Conservation (phyloP, 2,113 vertebrate species). For the Gobio gobio region DNA sequence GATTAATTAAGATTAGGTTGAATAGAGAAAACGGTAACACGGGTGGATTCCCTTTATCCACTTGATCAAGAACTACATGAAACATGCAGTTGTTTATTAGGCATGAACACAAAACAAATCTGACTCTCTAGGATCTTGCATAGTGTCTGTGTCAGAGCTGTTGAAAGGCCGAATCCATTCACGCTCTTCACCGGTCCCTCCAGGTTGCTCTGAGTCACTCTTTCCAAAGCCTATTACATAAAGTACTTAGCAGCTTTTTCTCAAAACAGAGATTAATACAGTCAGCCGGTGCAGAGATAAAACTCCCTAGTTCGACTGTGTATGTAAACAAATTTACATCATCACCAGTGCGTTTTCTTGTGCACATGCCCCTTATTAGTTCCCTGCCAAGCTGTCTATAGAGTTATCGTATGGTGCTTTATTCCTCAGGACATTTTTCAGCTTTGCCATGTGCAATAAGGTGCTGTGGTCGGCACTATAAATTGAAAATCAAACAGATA, state of each 20-base stretch:
- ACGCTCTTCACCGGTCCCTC: constrained; percentile 27
- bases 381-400: constrained; percentile 1
- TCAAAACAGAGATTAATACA: constrained; percentile 42
- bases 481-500: constrained; percentile 66
- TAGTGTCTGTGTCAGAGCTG: not conserved
- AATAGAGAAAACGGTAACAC: not conserved
- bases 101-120: constrained; percentile 11
- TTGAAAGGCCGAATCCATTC: constrained; percentile 18
- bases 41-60: not conserved
- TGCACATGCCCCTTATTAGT: constrained; percentile 7
- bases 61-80: not conserved
- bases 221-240: constrained; percentile 54
- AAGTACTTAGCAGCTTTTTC: constrained; percentile 45
- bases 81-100: not conserved
- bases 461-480: constrained; percentile 48
- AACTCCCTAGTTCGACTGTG: not conserved
- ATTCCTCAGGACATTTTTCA: constrained; percentile 39
- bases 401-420: constrained; percentile 16
- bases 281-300: constrained; percentile 23
- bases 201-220: constrained; percentile 39
- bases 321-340: constrained; percentile 1
- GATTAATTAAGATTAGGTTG: not conserved
- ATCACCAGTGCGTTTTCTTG: not conserved
- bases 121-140: not conserved
- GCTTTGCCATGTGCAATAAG: constrained; percentile 33